Conservation (phyloP, 1,140 invertebrate species). For the Globodera ellingtonae region DNA sequence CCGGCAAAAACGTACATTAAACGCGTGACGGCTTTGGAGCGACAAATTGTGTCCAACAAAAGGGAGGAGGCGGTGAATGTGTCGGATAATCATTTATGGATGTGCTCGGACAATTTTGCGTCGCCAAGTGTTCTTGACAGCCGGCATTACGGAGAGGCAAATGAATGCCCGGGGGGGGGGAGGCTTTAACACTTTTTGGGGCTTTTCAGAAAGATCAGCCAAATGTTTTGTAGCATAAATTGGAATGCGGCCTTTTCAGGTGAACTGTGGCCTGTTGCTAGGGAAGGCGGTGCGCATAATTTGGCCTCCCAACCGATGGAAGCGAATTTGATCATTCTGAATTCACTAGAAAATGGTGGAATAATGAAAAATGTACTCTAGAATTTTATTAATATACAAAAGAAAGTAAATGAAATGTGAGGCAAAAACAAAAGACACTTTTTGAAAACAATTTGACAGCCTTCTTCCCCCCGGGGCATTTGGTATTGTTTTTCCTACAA, state of each 20-base stretch:
- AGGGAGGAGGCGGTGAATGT: conserved; percentile 18
- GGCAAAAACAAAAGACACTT: too few species aligned
- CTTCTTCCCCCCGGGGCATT: too few species aligned
- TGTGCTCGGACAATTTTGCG: conserved; percentile 37
- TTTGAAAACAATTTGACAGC: too few species aligned
- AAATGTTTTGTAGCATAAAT: neutral
- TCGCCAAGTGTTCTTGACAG: conserved; percentile 38
- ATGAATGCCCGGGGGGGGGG: neutral
- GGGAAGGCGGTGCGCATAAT: conserved; percentile 38
- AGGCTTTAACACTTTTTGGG: conserved; percentile 1
- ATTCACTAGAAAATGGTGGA: too few species aligned
- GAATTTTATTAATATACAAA: too few species aligned
- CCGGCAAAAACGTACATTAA: conserved; percentile 38
- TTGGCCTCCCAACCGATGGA: conserved; percentile 48
- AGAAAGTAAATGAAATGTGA: neutral
- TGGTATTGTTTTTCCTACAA: neutral
- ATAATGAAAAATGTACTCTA: too few species aligned
- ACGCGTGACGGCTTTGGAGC: conserved; percentile 16
- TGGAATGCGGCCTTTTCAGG: conserved; percentile 25
- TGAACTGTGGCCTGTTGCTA: conserved; percentile 33
- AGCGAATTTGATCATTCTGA: neutral
- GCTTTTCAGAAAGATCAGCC: too few species aligned
- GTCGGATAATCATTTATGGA: conserved; percentile 39
- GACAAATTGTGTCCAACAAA: conserved; percentile 25
- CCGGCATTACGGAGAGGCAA: conserved; percentile 41